phyloP scores from a whole-genome alignment of 2,888 invertebrate genomes.

The Boloria selene region DNA sequence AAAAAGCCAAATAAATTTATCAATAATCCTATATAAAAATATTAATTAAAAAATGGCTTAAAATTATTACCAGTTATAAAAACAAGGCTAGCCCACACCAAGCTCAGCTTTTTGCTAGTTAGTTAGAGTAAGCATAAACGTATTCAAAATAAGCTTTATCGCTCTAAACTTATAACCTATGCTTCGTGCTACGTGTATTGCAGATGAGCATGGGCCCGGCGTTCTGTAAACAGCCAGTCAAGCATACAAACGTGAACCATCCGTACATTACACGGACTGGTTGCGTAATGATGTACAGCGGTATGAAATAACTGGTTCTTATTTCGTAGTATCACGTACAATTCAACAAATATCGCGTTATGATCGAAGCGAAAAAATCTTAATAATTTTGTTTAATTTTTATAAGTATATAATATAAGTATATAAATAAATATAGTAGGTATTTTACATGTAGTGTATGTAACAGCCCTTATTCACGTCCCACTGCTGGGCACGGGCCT shows the following conservation, averaged over 20 bases:
- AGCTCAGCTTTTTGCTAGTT: too few relatives aligned
- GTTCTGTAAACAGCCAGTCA: constrained; percentile 57
- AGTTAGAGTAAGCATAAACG: not conserved
- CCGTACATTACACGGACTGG: constrained; percentile 27
- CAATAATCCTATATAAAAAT: too few relatives aligned
- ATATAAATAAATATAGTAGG: too few relatives aligned
- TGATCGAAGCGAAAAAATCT: constrained; percentile 1
- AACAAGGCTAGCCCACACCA: too few relatives aligned
- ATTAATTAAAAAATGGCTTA: too few relatives aligned
- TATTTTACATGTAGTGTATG: too few relatives aligned
- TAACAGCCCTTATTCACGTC: too few relatives aligned
- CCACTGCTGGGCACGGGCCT: too few relatives aligned
- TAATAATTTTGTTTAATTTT: not conserved
- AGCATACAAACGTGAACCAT: constrained; percentile 51
- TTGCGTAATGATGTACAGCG: constrained; percentile 28
- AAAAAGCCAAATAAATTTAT: too few relatives aligned
- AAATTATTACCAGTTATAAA: too few relatives aligned
- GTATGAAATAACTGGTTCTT: constrained; percentile 28
- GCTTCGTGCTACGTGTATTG: constrained; percentile 19
- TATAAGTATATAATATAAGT: too few relatives aligned
- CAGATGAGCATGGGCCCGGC: constrained; percentile 33
- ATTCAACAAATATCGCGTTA: constrained; percentile 2
- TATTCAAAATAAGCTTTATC: not conserved
- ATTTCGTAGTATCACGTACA: constrained; percentile 12
- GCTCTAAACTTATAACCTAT: constrained; percentile 8